phyloP scores from a whole-genome alignment of 2,888 invertebrate genomes.

The Aphodius granarius region DNA sequence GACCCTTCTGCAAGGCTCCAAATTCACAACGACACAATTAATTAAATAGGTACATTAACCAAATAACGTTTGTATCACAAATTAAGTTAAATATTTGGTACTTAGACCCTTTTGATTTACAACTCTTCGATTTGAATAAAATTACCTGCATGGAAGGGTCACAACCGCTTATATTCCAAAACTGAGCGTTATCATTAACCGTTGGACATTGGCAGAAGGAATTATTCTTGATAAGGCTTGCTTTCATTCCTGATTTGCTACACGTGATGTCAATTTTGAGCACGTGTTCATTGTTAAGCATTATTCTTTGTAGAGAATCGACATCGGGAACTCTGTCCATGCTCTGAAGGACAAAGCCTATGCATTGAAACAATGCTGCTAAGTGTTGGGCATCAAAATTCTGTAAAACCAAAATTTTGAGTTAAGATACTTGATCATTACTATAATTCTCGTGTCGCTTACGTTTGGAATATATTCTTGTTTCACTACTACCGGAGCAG shows the following conservation, averaged over 20 bases:
- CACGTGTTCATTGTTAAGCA: not conserved
- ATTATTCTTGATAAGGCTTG: constrained; percentile 10
- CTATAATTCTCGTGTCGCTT: not conserved
- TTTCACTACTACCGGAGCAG: not conserved
- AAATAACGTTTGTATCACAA: too few species aligned
- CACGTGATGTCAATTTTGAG: constrained; percentile 8
- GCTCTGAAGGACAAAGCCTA: constrained; percentile 14
- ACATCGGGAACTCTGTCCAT: constrained; percentile 1
- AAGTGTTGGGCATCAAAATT: constrained; percentile 3
- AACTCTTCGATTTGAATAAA: not conserved
- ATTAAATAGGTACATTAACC: too few species aligned
- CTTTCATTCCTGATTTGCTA: constrained; percentile 16
- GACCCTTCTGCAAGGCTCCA: too few species aligned
- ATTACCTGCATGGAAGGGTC: constrained; percentile 16
- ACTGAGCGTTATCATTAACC: constrained; percentile 13
- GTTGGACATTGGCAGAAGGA: constrained; percentile 15
- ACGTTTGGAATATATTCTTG: not conserved
- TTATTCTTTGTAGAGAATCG: not conserved
- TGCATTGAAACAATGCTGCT: constrained; percentile 10
- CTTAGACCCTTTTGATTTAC: too few species aligned
- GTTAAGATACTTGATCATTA: not conserved
- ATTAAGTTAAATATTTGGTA: too few species aligned
- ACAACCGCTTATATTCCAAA: constrained; percentile 17
- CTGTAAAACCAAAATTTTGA: not conserved
- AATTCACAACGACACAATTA: too few species aligned